Conservation (phyloP, 1,140 invertebrate species). For the Oedothorax gibbosus region DNA sequence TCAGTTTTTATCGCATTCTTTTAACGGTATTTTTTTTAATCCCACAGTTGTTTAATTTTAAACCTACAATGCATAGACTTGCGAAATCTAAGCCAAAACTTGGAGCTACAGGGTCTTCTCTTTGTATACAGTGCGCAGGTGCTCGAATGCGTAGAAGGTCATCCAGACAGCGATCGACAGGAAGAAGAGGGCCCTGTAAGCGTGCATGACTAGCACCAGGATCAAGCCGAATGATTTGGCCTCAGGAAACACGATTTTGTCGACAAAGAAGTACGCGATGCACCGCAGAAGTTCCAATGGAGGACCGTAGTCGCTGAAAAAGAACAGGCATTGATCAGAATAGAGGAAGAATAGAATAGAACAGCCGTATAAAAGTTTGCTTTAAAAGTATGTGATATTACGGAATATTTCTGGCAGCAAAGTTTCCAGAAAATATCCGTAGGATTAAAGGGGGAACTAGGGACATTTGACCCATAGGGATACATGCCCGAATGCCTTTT, state of each 20-base stretch:
- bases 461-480: too few species aligned
- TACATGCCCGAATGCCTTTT: too few species aligned
- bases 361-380: too few species aligned
- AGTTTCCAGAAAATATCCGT: too few species aligned
- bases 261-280: constrained; percentile 16
- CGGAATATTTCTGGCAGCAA: too few species aligned
- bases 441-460: too few species aligned
- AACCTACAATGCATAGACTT: too few species aligned
- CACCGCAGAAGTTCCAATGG: constrained; percentile 11
- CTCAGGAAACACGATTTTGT: constrained; percentile 24
- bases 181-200: background rate
- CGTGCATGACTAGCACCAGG: constrained; percentile 1
- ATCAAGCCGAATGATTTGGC: background rate
- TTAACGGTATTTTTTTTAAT: too few species aligned
- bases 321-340: background rate
- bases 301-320: constrained; percentile 27
- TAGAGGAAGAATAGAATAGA: background rate
- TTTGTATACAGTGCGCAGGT: constrained; percentile 11
- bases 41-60: too few species aligned
- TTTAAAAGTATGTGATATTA: too few species aligned
- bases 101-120: constrained; percentile 3
- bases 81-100: too few species aligned
- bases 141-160: background rate
- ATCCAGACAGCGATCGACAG: background rate
- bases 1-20: too few species aligned